Percentiles rank a stretch among this genome's conserved stretches.
Evolutionary conservation across 2,888 invertebrate genomes (phyloP).

Genomic region (Axea sp.): DNA sequence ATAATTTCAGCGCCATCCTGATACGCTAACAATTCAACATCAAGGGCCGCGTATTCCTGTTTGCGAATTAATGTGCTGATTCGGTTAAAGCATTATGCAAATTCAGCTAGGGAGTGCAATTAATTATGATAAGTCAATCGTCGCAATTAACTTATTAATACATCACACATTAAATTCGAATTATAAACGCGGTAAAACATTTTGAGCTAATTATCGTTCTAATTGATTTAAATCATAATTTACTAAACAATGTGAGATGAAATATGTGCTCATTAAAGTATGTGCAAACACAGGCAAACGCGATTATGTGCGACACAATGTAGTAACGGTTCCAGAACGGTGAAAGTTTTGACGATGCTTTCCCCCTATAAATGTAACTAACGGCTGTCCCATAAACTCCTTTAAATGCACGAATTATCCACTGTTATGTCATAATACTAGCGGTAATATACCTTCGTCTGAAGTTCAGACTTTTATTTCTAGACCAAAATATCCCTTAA

Average conservation of each 20-base stretch:
- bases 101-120: constrained; percentile 18
- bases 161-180: constrained; percentile 23
- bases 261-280: constrained; percentile 43
- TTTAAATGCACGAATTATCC: constrained; percentile 74
- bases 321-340: constrained; percentile 68
- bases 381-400: constrained; percentile 71
- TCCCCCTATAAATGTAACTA: constrained; percentile 71
- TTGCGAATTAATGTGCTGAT: constrained; percentile 37
- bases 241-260: constrained; percentile 50
- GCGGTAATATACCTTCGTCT: constrained; percentile 23
- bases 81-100: constrained; percentile 42
- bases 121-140: constrained; percentile 53
- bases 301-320: constrained; percentile 64
- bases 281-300: constrained; percentile 42
- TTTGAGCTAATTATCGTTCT: constrained; percentile 32
- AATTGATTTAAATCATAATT: constrained; percentile 50
- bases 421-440: constrained; percentile 71
- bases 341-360: constrained; percentile 75
- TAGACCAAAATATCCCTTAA: constrained; percentile 16
- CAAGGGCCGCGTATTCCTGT: constrained; percentile 18
- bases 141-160: constrained; percentile 44
- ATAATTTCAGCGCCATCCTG: neutral
- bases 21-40: constrained; percentile 8
- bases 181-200: constrained; percentile 25
- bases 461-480: constrained; percentile 52